phyloP scores from a whole-genome alignment of 1,140 invertebrate genomes.

The Hylaeus volcanicus region DNA sequence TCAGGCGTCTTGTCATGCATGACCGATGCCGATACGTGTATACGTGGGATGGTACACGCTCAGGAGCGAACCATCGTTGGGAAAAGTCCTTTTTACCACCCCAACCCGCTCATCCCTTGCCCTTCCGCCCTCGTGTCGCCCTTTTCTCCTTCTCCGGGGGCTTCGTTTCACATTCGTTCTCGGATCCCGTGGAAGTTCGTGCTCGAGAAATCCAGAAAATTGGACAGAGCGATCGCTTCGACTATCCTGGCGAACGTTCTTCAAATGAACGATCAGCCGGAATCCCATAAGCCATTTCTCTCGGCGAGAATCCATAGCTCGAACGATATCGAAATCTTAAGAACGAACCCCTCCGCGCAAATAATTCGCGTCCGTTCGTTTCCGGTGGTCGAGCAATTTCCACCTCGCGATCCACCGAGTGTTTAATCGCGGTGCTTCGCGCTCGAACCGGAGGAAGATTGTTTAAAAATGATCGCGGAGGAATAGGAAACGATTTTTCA shows the following conservation, averaged over 20 bases:
- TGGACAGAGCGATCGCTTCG: constrained; percentile 64
- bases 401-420: too few species aligned
- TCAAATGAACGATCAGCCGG: constrained; percentile 67
- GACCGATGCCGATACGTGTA: constrained; percentile 78
- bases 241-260: constrained; percentile 52
- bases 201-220: constrained; percentile 69
- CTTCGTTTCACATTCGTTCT: constrained; percentile 61
- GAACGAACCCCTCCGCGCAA: background rate
- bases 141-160: background rate
- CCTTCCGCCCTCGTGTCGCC: too few species aligned
- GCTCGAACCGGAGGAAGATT: too few species aligned
- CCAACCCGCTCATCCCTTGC: background rate
- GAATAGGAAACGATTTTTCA: too few species aligned
- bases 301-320: constrained; percentile 25
- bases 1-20: constrained; percentile 78
- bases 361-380: background rate
- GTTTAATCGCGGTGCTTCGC: too few species aligned
- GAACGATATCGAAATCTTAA: constrained; percentile 46
- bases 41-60: constrained; percentile 59
- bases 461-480: too few species aligned
- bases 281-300: constrained; percentile 55
- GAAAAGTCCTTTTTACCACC: constrained; percentile 55
- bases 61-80: constrained; percentile 62
- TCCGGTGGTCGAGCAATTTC: background rate
- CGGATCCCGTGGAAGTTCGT: constrained; percentile 55